Base-by-base conservation (phyloP, 2,888 invertebrate species). In the Melipona bicolor region DNA sequence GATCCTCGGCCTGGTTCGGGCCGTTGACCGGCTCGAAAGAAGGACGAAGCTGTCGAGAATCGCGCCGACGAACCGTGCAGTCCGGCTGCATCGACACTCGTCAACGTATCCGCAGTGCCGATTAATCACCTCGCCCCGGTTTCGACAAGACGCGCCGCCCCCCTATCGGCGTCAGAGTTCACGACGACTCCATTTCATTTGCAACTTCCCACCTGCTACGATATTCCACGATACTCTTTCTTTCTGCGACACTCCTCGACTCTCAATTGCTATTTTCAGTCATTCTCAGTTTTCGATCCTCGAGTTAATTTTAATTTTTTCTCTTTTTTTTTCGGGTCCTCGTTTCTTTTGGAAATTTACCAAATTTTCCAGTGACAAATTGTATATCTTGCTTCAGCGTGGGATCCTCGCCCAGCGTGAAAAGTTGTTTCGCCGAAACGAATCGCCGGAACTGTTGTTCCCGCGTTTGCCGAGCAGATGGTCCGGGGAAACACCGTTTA, bases 111-210 rank as follows among this genome's bases (percentile, higher is more conserved):
- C 88, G 88, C 87, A 80, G 68, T 74, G 69, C 68, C 87, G 88
- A 88, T 88, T 88, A 88, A 88, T 88, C 88, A 77, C 76, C 73
- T 69, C 75, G 87, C 71, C 86, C 86, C 79, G 80, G 71, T 86
- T 84, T 86, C 88, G 74, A 84, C 65, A 81, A 86, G 83, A 83
- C 76, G 70, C 75, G 36, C 74, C 71, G 68, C 36, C 79, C 79
- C 52, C 62, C 67, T 69, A 69, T 59, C 61, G 43, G 36, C 75
- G 52, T 83, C 83, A 65, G 59, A 70, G 75, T 83, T 76, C 82
- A 67, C 81, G 27, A 67, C 74, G 50, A 43, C 74, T 64, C 49
- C 80, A 65, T 82, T 69, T 56, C 80, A 67, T 50, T 71, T n/a
- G n/a, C 17, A 50, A 74, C 62, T 61, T 64, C 15, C 43, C 69